phyloP scores from a whole-genome alignment of 2,797 vertebrate genomes.

The Bradypus variegatus region DNA sequence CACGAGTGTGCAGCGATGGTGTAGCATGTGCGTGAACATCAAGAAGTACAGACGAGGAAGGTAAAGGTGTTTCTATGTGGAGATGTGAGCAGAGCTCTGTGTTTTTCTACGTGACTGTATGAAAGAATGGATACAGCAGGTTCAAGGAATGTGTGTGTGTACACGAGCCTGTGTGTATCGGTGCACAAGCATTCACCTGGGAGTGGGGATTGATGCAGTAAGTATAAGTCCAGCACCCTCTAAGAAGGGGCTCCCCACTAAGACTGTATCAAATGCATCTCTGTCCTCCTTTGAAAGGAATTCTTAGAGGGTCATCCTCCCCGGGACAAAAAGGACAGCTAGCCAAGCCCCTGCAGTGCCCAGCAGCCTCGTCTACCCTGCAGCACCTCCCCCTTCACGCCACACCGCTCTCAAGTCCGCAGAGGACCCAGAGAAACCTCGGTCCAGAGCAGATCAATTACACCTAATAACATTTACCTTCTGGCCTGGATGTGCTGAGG shows the following conservation, averaged over 20 bases:
- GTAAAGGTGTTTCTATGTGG: neutral
- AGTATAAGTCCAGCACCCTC: neutral
- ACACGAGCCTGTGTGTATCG: neutral
- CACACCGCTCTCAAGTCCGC: neutral
- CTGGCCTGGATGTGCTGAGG: neutral
- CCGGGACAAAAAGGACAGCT: neutral
- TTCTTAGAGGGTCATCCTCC: neutral
- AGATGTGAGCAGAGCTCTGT: neutral
- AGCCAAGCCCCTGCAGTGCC: neutral
- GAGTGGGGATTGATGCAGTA: fast-evolving
- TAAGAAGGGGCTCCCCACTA: neutral
- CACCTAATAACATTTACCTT: conserved; percentile 53
- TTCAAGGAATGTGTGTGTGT: neutral
- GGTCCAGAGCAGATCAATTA: neutral
- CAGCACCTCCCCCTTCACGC: neutral
- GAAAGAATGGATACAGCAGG: neutral
- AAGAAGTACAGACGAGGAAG: neutral
- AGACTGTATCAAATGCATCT: neutral
- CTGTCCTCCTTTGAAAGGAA: neutral
- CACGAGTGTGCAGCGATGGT: neutral
- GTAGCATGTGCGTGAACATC: too few relatives aligned
- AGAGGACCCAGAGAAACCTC: neutral
- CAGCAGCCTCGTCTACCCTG: neutral
- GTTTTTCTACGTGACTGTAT: neutral
- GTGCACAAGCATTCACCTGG: too few relatives aligned